Conservation (phyloP, 2,797 vertebrate species). For the Morus bassanus region DNA sequence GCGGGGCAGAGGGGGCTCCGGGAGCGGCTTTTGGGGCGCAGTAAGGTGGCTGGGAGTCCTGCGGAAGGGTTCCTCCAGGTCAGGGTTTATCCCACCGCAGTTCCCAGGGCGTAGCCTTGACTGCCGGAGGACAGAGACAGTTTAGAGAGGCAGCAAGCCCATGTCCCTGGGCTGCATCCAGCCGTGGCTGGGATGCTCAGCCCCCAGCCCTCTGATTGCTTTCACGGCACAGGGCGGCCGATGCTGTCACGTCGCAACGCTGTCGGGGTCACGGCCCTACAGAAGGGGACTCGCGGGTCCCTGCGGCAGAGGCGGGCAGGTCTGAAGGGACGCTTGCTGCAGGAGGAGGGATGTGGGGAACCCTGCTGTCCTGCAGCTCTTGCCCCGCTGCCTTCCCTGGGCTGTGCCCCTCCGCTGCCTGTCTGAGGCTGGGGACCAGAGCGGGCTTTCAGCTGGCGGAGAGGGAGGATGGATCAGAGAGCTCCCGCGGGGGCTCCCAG, state of each 20-base stretch:
- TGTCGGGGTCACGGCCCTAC: fast-evolving
- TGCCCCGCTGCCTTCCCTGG: not conserved
- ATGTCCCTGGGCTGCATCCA: fast-evolving
- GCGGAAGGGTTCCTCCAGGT: not conserved
- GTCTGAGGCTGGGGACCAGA: not conserved
- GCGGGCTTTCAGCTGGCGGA: not conserved
- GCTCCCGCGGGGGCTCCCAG: not conserved
- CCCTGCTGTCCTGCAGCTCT: not conserved
- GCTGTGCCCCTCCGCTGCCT: not conserved
- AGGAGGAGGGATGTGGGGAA: not conserved
- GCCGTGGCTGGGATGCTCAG: not conserved
- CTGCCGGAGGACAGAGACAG: not conserved
- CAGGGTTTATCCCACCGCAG: not conserved
- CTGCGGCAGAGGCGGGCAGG: not conserved
- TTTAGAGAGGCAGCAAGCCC: fast-evolving
- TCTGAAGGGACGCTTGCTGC: not conserved
- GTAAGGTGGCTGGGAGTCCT: fast-evolving
- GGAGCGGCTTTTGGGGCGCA: not conserved
- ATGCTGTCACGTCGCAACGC: fast-evolving
- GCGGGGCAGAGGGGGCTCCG: not conserved
- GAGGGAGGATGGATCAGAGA: not conserved
- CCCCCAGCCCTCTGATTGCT: not conserved
- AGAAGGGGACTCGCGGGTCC: not conserved
- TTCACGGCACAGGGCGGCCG: fast-evolving
- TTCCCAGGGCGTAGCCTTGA: not conserved